phyloP scores from a whole-genome alignment of 2,797 vertebrate species.

The Sparidentex hasta region DNA sequence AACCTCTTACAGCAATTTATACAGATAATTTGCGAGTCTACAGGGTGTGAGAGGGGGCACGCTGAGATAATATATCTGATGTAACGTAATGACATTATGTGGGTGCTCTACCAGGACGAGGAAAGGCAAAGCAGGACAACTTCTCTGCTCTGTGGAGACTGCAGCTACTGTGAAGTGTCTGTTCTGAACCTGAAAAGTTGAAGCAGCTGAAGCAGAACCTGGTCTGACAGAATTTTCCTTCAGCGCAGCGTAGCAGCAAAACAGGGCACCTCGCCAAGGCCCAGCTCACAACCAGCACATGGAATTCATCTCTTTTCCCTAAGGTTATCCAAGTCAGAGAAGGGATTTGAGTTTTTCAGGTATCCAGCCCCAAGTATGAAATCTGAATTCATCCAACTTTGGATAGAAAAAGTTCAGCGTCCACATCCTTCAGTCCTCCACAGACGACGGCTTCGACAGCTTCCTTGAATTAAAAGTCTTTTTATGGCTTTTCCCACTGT shows the following conservation, averaged over 20 bases:
- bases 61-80: constrained; percentile 16
- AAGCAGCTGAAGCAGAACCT: constrained; percentile 39
- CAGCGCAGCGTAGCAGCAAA: constrained; percentile 61
- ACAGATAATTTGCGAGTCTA: constrained; percentile 11
- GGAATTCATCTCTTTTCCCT: constrained; percentile 8
- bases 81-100: background rate
- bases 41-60: background rate
- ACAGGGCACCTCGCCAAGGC: constrained; percentile 42
- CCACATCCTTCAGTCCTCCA: constrained; percentile 19
- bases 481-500: constrained; percentile 34
- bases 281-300: constrained; percentile 20
- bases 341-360: constrained; percentile 16
- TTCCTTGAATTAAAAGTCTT: constrained; percentile 18
- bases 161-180: constrained; percentile 12
- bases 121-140: constrained; percentile 28
- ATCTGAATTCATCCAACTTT: constrained; percentile 4
- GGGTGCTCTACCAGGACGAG: background rate
- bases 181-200: constrained; percentile 17
- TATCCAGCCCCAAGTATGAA: constrained; percentile 26
- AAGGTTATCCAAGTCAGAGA: constrained; percentile 39
- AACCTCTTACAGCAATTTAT: constrained; percentile 5
- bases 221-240: constrained; percentile 30
- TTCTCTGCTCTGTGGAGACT: constrained; percentile 11
- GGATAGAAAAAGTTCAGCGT: constrained; percentile 13
- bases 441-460: background rate